Evolutionary conservation across 2,797 vertebrate genomes (phyloP), one percentile per base, ranked within the genome.

Genomic region (Sebastes oblongus): DNA sequence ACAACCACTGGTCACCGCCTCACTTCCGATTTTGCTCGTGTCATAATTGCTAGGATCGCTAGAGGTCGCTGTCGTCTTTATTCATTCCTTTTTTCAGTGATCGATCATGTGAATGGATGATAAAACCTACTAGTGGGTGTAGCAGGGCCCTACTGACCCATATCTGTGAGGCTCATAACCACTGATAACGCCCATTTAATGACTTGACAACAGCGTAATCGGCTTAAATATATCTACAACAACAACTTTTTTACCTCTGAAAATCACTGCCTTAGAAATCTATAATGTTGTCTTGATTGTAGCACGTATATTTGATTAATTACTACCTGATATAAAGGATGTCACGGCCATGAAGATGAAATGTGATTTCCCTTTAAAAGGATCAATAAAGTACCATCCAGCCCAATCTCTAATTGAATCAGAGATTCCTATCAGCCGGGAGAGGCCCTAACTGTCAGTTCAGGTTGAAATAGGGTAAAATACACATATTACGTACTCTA

Each of bases 41-140:
- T n/a, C 20, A 52, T 5, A 52, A 52, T 52, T n/a, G 1, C 50
- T 52, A n/a, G 0, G 4, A 0, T 50, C 16, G 0, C 50, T 20
- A 52, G 20, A 52, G 50, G 50, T 52, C 50, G 8, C 50, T 52
- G 50, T 52, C 9, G 1, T 52, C 20, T 52, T 52, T 0, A 52
- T 50, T 18, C 8, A 52, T 20, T 52, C 9, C 50, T n/a, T 52
- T 0, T 52, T 52, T 52, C 18, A 0, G 50, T 1, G 50, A 52
- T 52, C 20, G 0, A 9, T 0, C 50, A 52, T 52, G 50, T 1
- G 50, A 52, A n/a, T 52, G 8, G 50, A 9, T n/a, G 50, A 52
- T n/a, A 52, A 52, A 52, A 52, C 50, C 20, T n/a, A 52, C 4
- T n/a, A 52, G 50, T n/a, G 20, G 20, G 20, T 52, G 50, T n/a